Conservation (phyloP, 2,888 invertebrate species). For the Rhaphigaster nebulosa region DNA sequence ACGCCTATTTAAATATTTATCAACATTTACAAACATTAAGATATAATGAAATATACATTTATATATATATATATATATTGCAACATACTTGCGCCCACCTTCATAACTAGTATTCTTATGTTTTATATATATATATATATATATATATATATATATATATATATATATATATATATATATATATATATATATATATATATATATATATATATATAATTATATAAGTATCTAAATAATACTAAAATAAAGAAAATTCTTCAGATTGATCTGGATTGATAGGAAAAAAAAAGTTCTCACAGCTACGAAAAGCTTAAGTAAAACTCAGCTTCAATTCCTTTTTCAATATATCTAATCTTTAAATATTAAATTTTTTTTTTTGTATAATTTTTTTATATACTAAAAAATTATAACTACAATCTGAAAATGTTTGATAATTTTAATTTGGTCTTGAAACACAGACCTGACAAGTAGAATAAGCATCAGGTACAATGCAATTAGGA, state of each 20-base stretch:
- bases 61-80: slow-evolving; percentile 53
- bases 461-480: slow-evolving; percentile 12
- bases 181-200: slow-evolving; percentile 14
- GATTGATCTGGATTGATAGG: neutral
- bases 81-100: slow-evolving; percentile 41
- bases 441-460: slow-evolving; percentile 37
- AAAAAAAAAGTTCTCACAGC: slow-evolving; percentile 22
- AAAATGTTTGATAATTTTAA: neutral
- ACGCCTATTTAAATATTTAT: slow-evolving; percentile 52
- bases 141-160: too few relatives aligned
- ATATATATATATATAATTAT: neutral
- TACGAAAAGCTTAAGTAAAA: slow-evolving; percentile 22
- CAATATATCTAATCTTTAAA: slow-evolving; percentile 9
- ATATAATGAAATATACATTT: slow-evolving; percentile 51
- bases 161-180: slow-evolving; percentile 31
- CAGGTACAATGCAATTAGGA: slow-evolving; percentile 48
- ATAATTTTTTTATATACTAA: slow-evolving; percentile 26
- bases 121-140: too few relatives aligned
- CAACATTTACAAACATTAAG: slow-evolving; percentile 50
- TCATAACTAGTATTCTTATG: neutral
- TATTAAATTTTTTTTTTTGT: slow-evolving; percentile 23
- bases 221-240: slow-evolving; percentile 52
- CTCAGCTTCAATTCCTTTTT: slow-evolving; percentile 44
- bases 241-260: slow-evolving; percentile 43
- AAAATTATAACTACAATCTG: slow-evolving; percentile 30